Evolutionary conservation across 2,888 invertebrate genomes (phyloP), one percentile per base, ranked within the genome.

Genomic region (Drosophila barbarae): DNA sequence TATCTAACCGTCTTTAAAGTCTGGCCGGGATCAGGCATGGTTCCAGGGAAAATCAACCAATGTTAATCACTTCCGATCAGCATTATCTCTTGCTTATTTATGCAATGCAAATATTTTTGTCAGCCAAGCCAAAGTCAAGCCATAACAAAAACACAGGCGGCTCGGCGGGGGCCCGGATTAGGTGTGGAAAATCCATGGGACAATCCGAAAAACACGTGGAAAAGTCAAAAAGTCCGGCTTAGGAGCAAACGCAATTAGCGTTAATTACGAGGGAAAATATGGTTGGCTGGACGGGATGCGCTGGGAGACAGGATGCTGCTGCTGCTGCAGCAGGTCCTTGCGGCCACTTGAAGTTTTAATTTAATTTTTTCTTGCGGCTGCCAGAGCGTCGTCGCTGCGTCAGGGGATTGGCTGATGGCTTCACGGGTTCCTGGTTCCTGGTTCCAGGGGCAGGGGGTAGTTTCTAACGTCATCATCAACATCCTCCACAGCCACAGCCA

Each of bases 331-430:
- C 78, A 77, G 71, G 67, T 77, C 77, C 80, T 80, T 78, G 80
- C 72, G 84, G 75, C 77, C 81, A 82, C 81, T 81, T 82, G 79
- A 84, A 82, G 75, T 79, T 82, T 82, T 75, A 84, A 81, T 84
- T 81, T 74, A 82, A 74, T 84, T 84, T 77, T 76, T 72, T 68
- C 74, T 82, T 84, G 81, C 77, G 82, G 79, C 77, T 74, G 81
- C 74, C 75, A 42, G 56, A 77, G 52, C 84, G 82, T 65, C 77
- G 80, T 51, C 75, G 67, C 64, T 39, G 74, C 58, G 76, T 61
- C 76, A 77, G 55, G 84, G 79, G 79, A 78, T 73, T 82, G 74
- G 77, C 77, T 79, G 69, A 26, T 47, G 53, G 38, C 26, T 18
- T 36, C 23, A 41, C 54, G 46, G 42, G 26, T 21, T 35, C 35